Evolutionary conservation across 2,888 invertebrate species (phyloP).

Genomic region (Octonoba sinensis): DNA sequence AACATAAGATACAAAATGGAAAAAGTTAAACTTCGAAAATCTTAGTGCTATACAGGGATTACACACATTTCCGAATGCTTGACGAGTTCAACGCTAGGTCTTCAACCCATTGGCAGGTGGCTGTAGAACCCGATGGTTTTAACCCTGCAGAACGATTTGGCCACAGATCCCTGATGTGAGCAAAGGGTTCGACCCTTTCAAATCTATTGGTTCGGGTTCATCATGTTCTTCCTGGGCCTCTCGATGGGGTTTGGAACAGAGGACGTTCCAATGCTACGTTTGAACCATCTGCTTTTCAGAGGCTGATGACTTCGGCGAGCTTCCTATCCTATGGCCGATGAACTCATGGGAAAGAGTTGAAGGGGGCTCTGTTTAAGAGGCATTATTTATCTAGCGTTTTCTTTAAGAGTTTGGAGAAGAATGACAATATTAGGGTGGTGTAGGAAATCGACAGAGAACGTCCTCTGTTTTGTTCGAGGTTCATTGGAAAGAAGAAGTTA

Average conservation of each 20-base stretch:
- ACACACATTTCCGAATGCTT: slow-evolving; percentile 6
- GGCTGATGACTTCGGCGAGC: slow-evolving; percentile 23
- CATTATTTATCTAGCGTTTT: too few relatives aligned
- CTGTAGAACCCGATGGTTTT: not conserved
- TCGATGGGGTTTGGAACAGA: slow-evolving; percentile 27
- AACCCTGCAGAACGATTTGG: slow-evolving; percentile 21
- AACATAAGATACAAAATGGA: too few relatives aligned
- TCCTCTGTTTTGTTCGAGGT: too few relatives aligned
- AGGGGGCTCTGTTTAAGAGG: too few relatives aligned
- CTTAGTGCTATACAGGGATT: not conserved
- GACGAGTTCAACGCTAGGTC: slow-evolving; percentile 14
- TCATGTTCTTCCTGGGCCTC: slow-evolving; percentile 17
- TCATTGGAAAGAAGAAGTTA: too few relatives aligned
- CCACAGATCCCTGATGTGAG: not conserved
- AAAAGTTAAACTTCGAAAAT: too few relatives aligned
- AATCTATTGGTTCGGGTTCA: slow-evolving; percentile 16
- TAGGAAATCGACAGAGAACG: too few relatives aligned
- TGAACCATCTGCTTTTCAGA: slow-evolving; percentile 40
- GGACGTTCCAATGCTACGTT: slow-evolving; percentile 54
- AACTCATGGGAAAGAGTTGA: slow-evolving; percentile 52
- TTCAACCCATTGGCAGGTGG: slow-evolving; percentile 34
- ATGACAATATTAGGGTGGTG: too few relatives aligned
- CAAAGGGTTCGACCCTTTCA: slow-evolving; percentile 6
- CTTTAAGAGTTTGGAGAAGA: too few relatives aligned
- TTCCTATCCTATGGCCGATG: slow-evolving; percentile 51